Base-by-base conservation (phyloP, 2,888 invertebrate species). In the Scelioninae gen. 2 region DNA sequence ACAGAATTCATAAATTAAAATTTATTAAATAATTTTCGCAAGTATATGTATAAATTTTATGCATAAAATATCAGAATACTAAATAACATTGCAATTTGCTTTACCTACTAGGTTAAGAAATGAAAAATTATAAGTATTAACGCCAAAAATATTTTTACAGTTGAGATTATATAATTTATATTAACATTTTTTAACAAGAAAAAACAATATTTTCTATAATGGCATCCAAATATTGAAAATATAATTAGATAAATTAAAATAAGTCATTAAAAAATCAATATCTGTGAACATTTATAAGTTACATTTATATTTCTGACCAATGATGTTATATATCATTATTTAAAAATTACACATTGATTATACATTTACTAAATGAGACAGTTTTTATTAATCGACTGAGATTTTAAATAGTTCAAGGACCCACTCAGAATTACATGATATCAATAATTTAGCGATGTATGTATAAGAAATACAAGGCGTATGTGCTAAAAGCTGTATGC, bases 371-470 rank as follows among this genome's bases (percentile, higher is more conserved):
- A 37, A 53, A 68, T 68, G 55, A 61, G 55, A 73, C 45, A 73
- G 43, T 67, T 25, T 73, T 68, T 73, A 73, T 73, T 73, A 68
- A 57, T 57, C 68, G 31, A 63, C 45, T 58, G 58, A 52, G 63
- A 52, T 63, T 73, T 68, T 19, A 37, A 63, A 37, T 67, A 68
- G 37, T 57, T 53, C 25, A 52, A 52, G 45, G 57, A 57, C 50
- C 35, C 33, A 16, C 67, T 64, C 25, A 60, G 60, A 72, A 58
- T 63, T 67, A 73, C 73, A 68, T 53, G 28, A 52, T 64, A 71
- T 6, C 39, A 63, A 64, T 58, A 71, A 64, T 50, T 64, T 58
- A 50, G 57, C 58, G 11, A 25, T 67, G 37, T 61, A 68, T 55
- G 55, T 61, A 68, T 55, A 60, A 67, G 63, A 57, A 50, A 52